These are phyloP conservation scores for Zaprionus tsacasi DNA, from an alignment of 1,140 invertebrate genomes.

Conservation along the genomic window DNA sequence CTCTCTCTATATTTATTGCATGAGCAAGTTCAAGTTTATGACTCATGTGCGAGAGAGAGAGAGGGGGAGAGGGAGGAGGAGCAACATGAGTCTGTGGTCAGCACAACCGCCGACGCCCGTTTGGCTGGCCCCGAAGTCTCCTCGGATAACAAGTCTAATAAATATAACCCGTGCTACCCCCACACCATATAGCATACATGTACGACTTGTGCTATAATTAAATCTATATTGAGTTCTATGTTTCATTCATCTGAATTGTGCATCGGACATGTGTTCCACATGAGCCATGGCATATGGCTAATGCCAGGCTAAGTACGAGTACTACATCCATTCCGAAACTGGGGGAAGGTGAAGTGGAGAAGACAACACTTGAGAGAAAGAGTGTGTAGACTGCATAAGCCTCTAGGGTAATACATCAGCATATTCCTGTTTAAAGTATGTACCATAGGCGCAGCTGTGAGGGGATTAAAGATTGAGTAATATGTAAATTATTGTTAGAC, in stretches of 20 bases:
- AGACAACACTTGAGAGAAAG: background rate
- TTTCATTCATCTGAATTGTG: constrained; percentile 4
- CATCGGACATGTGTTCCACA: constrained; percentile 37
- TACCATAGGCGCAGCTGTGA: too few relatives aligned
- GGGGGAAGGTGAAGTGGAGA: background rate
- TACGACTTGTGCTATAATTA: constrained; percentile 63
- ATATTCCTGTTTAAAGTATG: too few relatives aligned
- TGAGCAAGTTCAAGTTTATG: constrained; percentile 75
- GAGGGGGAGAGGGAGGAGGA: constrained; percentile 32
- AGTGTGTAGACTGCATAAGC: too few relatives aligned
- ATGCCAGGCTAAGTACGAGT: constrained; percentile 27
- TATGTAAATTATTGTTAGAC: too few relatives aligned
- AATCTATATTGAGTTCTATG: constrained; percentile 59
- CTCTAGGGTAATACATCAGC: too few relatives aligned
- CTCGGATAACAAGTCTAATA: constrained; percentile 68
- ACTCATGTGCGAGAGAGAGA: constrained; percentile 42
- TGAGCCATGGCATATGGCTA: constrained; percentile 74
- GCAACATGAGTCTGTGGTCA: constrained; percentile 45
- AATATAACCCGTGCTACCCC: constrained; percentile 38
- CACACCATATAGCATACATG: background rate
- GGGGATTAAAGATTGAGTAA: too few relatives aligned
- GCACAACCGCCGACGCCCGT: constrained; percentile 32
- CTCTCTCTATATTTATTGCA: constrained; percentile 31
- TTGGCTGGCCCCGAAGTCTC: constrained; percentile 60
- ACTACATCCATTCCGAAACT: background rate